Evolutionary conservation across 35 echinoderm and acorn worm genomes (phyloP), one percentile per base, ranked within the genome.

Genomic region (Amphiura filiformis): DNA sequence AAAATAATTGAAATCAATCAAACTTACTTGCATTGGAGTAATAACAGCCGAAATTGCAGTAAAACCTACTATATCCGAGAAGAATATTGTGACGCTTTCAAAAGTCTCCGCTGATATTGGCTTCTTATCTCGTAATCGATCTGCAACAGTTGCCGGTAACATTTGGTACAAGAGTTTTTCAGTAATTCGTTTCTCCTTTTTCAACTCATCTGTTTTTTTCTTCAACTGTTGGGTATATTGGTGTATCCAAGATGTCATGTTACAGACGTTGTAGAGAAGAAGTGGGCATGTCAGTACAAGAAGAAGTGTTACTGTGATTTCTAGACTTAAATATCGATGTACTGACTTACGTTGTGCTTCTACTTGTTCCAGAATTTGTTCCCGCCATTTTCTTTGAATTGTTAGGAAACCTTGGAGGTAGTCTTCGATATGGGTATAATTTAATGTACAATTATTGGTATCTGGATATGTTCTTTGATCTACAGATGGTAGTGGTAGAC

Each of bases 51-150:
- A 91, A 30, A 91, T 91, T 26, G 77, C 39, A 3, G 90, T 92
- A 37, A 92, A 92, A 12, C 84, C 90, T 0, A 92, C 90, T 1
- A 92, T 92, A 56, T 92, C 90, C 0, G 90, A 92, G 56, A 92
- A 92, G 84, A 92, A 92, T 20, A 92, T 87, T 1, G 90, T 92
- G 35, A 87, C 90, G 17, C 78, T 81, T 22, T 92, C 85, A 76
- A 87, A 92, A 37, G 61, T 86, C 37, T 92, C 90, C 26, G 90
- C 84, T 36, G 33, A 31, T 1, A 92, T 84, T 33, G 32, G 84
- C 39, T 81, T 49, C 0, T 76, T 80, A 1, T 42, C 79, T 56
- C 85, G 23, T 23, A 92, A 75, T 26, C 87, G 76, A 64, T 92
- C 64, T 34, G 90, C 90, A 22, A 88, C 86, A 31, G 39, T 76